phyloP scores from a whole-genome alignment of 2,888 invertebrate genomes.

The Stenodema calcarata region DNA sequence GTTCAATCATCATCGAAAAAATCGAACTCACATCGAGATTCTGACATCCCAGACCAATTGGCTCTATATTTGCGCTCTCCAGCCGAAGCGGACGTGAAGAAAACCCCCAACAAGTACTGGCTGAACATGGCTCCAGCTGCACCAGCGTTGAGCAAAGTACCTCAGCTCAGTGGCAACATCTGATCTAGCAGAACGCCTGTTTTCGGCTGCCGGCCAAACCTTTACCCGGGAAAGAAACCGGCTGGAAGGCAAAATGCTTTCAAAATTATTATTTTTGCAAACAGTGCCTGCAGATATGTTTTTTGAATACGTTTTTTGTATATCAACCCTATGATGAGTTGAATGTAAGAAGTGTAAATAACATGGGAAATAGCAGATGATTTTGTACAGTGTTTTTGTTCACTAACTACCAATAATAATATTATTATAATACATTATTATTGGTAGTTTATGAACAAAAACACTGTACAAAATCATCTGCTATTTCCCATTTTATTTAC shows the following conservation, averaged over 20 bases:
- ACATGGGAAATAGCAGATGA: no score
- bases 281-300: not conserved
- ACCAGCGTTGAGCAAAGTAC: not conserved
- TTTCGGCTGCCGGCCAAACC: not conserved
- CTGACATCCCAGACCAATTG: not conserved
- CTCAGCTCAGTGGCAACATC: not conserved
- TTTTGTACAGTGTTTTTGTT: no score
- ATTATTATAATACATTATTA: no score
- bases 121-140: not conserved
- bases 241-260: not conserved
- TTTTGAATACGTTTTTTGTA: no score
- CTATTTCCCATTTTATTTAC: no score
- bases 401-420: no score
- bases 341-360: no score
- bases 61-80: not conserved
- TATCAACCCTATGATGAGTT: no score
- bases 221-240: not conserved
- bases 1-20: not conserved
- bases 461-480: no score
- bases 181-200: not conserved
- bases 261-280: not conserved
- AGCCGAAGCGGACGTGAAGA: not conserved
- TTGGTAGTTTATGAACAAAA: no score
- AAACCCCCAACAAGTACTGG: not conserved
- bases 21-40: not conserved